Conservation (phyloP, 2,113 vertebrate species). For the Amblyornis subalaris region DNA sequence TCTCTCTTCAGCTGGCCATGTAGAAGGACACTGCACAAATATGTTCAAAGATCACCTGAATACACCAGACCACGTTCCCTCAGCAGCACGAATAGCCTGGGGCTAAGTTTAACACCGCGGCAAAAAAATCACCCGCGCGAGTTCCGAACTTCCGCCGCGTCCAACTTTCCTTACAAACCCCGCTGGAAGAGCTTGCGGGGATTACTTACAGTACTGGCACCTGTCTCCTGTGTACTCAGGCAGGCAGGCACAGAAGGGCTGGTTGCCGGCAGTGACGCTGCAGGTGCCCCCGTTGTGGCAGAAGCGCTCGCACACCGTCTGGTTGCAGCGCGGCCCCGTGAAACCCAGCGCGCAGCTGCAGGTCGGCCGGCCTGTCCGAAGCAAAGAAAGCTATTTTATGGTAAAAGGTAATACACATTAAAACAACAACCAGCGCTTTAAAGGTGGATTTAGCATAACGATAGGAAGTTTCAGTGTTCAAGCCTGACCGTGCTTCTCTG, state of each 20-base stretch:
- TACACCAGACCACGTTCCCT: background rate
- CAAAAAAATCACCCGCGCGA: rapidly evolving
- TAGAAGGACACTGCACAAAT: background rate
- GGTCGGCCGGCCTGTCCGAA: conserved; percentile 84
- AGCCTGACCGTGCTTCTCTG: background rate
- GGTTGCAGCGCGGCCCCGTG: conserved; percentile 88
- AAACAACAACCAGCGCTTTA: rapidly evolving
- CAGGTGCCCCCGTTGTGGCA: conserved; percentile 93
- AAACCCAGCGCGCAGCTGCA: conserved; percentile 89
- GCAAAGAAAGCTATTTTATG: background rate
- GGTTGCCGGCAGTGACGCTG: conserved; percentile 88
- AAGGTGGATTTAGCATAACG: rapidly evolving
- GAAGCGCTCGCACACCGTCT: conserved; percentile 84
- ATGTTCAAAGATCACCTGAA: background rate
- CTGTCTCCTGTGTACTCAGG: conserved; percentile 91
- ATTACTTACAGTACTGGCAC: conserved; percentile 90
- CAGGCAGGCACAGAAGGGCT: conserved; percentile 87
- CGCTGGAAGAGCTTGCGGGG: rapidly evolving
- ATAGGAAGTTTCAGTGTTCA: rapidly evolving
- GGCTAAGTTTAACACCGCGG: rapidly evolving
- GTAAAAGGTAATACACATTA: background rate
- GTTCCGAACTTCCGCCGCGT: background rate
- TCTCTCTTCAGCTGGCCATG: background rate
- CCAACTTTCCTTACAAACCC: rapidly evolving
- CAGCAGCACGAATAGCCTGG: background rate